Conservation (phyloP, 1,140 invertebrate genomes). For the Euwallacea similis region DNA sequence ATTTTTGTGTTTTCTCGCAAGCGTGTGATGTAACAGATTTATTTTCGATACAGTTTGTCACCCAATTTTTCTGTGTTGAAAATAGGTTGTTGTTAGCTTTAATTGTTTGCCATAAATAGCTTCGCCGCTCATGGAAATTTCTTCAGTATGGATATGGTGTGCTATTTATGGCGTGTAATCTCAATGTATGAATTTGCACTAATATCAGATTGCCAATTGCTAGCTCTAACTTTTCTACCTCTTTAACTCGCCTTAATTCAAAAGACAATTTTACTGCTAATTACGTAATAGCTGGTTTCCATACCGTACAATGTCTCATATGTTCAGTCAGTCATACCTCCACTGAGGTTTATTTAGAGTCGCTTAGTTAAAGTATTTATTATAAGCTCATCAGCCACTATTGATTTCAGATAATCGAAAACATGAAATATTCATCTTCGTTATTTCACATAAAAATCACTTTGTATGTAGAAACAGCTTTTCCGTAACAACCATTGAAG, state of each 20-base stretch:
- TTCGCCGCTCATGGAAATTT: background rate
- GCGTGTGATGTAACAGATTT: constrained; percentile 47
- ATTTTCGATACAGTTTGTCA: constrained; percentile 27
- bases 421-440: too few relatives aligned
- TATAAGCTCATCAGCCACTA: too few relatives aligned
- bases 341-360: too few relatives aligned
- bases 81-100: constrained; percentile 41
- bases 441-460: too few relatives aligned
- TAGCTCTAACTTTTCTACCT: constrained; percentile 51
- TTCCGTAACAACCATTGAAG: too few relatives aligned
- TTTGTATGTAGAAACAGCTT: too few relatives aligned
- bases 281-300: too few relatives aligned
- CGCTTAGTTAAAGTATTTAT: too few relatives aligned
- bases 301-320: too few relatives aligned
- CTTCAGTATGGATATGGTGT: background rate
- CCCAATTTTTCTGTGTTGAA: constrained; percentile 27
- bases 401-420: too few relatives aligned
- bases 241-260: constrained; percentile 40
- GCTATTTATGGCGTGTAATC: constrained; percentile 33
- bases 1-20: constrained; percentile 40
- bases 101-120: constrained; percentile 45
- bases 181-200: constrained; percentile 48
- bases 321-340: too few relatives aligned
- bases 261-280: constrained; percentile 14
- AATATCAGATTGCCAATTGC: constrained; percentile 49